Percentiles rank a stretch among this genome's conserved stretches.
Conservation (phyloP, 1,140 invertebrate species). For the Physella acuta region DNA sequence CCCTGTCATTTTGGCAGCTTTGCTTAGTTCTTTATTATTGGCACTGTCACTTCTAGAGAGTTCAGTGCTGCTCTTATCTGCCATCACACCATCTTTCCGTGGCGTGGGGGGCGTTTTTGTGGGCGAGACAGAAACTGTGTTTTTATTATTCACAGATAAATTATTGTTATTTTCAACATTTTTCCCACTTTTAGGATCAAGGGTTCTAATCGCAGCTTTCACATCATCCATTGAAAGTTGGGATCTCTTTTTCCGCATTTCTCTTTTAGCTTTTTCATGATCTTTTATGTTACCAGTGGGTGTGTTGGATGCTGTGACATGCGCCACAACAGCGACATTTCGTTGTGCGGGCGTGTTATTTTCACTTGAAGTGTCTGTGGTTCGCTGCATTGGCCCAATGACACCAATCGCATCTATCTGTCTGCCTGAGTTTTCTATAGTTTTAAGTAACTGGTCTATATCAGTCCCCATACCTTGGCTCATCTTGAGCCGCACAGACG, state of each 20-base stretch:
- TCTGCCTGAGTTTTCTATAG: slow-evolving; percentile 46
- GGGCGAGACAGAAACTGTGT: not conserved
- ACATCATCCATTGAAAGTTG: slow-evolving; percentile 41
- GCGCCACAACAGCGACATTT: slow-evolving; percentile 23
- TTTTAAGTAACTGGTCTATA: slow-evolving; percentile 50
- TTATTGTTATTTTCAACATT: not conserved
- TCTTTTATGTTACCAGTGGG: slow-evolving; percentile 31
- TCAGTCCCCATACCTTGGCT: slow-evolving; percentile 46
- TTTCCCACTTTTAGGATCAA: not conserved
- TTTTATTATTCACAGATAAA: not conserved
- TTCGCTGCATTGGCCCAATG: slow-evolving; percentile 31
- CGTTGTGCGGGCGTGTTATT: slow-evolving; percentile 23
- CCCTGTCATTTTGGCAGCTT: slow-evolving; percentile 47
- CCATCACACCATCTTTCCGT: not conserved
- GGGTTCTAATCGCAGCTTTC: slow-evolving; percentile 36
- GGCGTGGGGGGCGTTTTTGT: slow-evolving; percentile 14
- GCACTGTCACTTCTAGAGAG: slow-evolving; percentile 26
- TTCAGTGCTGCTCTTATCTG: not conserved
- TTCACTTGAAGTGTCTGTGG: slow-evolving; percentile 12
- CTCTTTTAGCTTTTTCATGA: slow-evolving; percentile 39
- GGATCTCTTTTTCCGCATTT: slow-evolving; percentile 38
- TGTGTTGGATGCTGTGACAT: slow-evolving; percentile 27
- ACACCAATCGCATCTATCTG: slow-evolving; percentile 35
- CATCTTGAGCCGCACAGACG: slow-evolving; percentile 42
- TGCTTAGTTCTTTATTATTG: slow-evolving; percentile 32